Conservation (phyloP, 1,140 invertebrate species). For the Bombus affinis region DNA sequence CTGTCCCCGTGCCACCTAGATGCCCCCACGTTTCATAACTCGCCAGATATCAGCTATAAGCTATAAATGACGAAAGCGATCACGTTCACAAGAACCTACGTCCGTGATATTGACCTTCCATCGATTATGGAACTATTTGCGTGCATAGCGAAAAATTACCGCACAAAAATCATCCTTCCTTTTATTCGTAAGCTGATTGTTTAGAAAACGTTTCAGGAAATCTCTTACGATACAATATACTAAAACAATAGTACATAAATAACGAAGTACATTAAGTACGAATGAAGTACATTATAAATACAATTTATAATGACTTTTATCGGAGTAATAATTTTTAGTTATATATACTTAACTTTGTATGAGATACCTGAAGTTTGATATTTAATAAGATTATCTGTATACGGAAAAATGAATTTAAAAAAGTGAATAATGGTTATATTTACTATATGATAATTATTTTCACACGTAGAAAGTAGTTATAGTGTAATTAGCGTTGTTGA, state of each 20-base stretch:
- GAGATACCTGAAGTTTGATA: background rate
- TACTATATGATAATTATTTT: background rate
- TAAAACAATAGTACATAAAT: background rate
- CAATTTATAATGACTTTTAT: background rate
- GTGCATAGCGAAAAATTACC: background rate
- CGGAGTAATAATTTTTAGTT: background rate
- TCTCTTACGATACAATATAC: background rate
- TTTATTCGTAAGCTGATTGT: background rate
- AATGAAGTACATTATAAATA: background rate
- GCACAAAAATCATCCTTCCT: background rate
- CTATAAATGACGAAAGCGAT: constrained; percentile 65
- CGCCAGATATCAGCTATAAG: constrained; percentile 58
- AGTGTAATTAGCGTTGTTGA: background rate
- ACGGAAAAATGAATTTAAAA: background rate
- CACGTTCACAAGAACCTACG: constrained; percentile 29
- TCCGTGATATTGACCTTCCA: constrained; percentile 40
- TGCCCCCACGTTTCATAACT: constrained; percentile 68
- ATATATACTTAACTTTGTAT: background rate
- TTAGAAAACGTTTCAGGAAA: background rate
- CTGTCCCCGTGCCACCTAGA: constrained; percentile 62
- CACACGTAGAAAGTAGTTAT: background rate
- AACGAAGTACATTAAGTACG: too few species aligned
- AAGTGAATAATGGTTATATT: background rate
- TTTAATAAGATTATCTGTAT: background rate
- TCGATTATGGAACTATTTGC: constrained; percentile 39